Conservation (phyloP, 2,113 vertebrate genomes). For the Crotalus viridis region DNA sequence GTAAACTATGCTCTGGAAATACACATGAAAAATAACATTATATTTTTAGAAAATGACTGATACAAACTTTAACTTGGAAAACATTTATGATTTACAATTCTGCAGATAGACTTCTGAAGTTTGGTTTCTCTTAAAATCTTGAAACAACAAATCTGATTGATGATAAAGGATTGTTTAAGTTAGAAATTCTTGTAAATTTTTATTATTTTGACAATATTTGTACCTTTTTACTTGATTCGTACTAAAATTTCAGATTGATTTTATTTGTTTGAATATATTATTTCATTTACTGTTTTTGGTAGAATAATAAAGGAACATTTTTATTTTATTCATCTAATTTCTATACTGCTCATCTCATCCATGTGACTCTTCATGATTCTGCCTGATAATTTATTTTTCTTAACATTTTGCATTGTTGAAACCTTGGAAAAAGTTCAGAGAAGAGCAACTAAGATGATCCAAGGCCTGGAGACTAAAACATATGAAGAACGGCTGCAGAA, state of each 20-base stretch:
- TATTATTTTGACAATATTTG: neutral
- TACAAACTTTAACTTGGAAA: neutral
- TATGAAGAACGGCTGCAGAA: too few species aligned
- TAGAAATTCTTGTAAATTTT: neutral
- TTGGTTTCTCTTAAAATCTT: neutral
- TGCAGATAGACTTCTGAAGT: neutral
- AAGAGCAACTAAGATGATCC: too few species aligned
- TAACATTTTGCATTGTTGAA: neutral
- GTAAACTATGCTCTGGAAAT: neutral
- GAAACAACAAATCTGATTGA: neutral
- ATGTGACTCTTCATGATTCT: too few species aligned
- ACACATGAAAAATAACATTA: neutral
- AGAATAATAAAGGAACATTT: neutral
- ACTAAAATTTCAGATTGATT: neutral
- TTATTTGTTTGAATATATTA: neutral
- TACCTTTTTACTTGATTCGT: neutral
- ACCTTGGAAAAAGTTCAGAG: too few species aligned
- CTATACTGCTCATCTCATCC: too few species aligned
- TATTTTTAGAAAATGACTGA: neutral
- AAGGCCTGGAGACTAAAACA: too few species aligned
- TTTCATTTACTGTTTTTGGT: neutral
- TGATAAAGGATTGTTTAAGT: neutral
- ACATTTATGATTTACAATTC: neutral
- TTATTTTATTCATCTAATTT: neutral
- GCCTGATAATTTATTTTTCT: neutral